Percentiles rank a stretch among this genome's conserved stretches.
Evolutionary conservation across 2,888 invertebrate species (phyloP).

Genomic region (Blastobasis adustella): DNA sequence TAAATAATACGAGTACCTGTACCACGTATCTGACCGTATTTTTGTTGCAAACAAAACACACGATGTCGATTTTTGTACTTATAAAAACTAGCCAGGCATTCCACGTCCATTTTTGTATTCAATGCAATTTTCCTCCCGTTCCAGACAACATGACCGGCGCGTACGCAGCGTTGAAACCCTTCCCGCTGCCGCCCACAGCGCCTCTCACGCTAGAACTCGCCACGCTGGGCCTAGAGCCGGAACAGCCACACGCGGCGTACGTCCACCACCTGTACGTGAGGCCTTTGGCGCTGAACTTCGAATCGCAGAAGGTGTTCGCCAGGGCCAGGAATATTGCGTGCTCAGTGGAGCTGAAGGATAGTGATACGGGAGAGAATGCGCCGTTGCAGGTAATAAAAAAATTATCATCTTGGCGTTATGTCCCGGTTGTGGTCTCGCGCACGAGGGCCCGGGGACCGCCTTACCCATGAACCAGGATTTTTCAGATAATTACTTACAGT

Average conservation of each 20-base stretch:
- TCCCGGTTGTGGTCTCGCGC: too few relatives aligned
- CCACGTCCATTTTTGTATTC: neutral
- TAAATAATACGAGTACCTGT: too few relatives aligned
- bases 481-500: too few relatives aligned
- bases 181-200: conserved; percentile 84
- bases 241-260: conserved; percentile 88
- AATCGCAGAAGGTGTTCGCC: conserved; percentile 92
- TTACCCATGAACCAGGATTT: too few relatives aligned
- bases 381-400: conserved; percentile 79
- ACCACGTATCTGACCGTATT: too few relatives aligned
- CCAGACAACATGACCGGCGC: conserved; percentile 90
- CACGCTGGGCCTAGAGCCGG: conserved; percentile 83
- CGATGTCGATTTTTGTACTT: too few relatives aligned
- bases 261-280: conserved; percentile 95
- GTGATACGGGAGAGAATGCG: conserved; percentile 77
- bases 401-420: too few relatives aligned
- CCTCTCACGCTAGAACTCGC: conserved; percentile 89
- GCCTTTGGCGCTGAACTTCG: conserved; percentile 89
- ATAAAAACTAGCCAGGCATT: neutral
- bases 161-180: conserved; percentile 88
- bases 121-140: too few relatives aligned
- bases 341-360: conserved; percentile 89
- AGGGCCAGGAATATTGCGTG: conserved; percentile 96
- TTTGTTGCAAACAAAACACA: too few relatives aligned
- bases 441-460: too few relatives aligned